phyloP scores from a whole-genome alignment of 2,797 vertebrate genomes.

The Menidia menidia region DNA sequence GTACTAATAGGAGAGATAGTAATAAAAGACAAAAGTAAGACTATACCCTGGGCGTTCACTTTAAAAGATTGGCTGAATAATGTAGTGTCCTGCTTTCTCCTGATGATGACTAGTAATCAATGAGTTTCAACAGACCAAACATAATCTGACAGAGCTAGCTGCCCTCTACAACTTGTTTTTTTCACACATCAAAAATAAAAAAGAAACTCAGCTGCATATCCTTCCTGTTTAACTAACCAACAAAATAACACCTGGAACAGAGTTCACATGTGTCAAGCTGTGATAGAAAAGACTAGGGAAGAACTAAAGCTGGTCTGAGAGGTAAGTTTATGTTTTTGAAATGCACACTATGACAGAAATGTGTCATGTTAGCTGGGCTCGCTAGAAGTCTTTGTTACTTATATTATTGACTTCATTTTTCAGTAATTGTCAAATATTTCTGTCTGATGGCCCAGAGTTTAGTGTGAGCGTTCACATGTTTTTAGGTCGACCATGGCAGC shows the following conservation, averaged over 20 bases:
- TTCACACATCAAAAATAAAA: neutral
- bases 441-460: neutral
- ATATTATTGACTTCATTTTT: neutral
- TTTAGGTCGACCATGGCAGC: conserved; percentile 75
- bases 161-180: conserved; percentile 8
- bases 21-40: neutral
- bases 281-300: conserved; percentile 34
- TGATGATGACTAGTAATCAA: conserved; percentile 71
- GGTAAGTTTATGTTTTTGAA: conserved; percentile 57
- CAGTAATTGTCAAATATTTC: too few species aligned
- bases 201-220: neutral
- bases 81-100: conserved; percentile 63
- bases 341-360: neutral
- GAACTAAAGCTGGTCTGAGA: conserved; percentile 26
- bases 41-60: conserved; percentile 61
- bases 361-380: neutral
- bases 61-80: conserved; percentile 73
- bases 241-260: conserved; percentile 16
- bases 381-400: neutral
- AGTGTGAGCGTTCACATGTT: conserved; percentile 24
- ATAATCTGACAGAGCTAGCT: conserved; percentile 45
- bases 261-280: conserved; percentile 13
- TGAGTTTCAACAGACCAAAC: conserved; percentile 66
- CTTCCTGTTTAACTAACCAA: conserved; percentile 15
- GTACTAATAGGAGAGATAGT: too few species aligned